Conservation (phyloP, 1,140 invertebrate species). For the Diploscapter pachys region DNA sequence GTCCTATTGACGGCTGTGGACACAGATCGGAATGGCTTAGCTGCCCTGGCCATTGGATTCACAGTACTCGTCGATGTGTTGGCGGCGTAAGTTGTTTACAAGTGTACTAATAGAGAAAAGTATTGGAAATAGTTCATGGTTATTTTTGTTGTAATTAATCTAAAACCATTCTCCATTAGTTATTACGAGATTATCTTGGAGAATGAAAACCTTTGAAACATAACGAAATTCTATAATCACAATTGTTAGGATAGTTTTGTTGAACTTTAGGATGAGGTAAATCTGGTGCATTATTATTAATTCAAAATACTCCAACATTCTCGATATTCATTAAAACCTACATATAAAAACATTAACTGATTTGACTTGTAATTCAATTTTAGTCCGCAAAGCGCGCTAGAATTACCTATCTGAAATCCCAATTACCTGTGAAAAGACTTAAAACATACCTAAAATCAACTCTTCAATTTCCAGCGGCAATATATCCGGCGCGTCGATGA, state of each 20-base stretch:
- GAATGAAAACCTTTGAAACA: too few relatives aligned
- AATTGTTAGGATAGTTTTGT: too few relatives aligned
- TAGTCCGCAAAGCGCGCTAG: too few relatives aligned
- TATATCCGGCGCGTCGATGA: conserved; percentile 61
- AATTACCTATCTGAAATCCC: too few relatives aligned
- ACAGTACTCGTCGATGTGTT: conserved; percentile 56
- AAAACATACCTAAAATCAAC: too few relatives aligned
- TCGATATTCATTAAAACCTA: neutral
- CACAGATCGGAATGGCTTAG: conserved; percentile 42
- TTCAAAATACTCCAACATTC: neutral
- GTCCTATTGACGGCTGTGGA: conserved; percentile 58
- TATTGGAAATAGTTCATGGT: neutral
- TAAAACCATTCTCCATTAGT: neutral
- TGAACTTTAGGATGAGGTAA: neutral
- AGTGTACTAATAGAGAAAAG: neutral
- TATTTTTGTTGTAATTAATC: neutral
- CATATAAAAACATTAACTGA: too few relatives aligned
- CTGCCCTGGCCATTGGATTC: conserved; percentile 59
- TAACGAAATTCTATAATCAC: too few relatives aligned
- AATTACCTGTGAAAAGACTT: too few relatives aligned
- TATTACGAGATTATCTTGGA: neutral
- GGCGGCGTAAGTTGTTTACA: conserved; percentile 37
- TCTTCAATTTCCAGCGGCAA: conserved; percentile 37
- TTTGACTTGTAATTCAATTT: too few relatives aligned
- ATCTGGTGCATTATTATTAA: neutral